Evolutionary conservation across 2,113 vertebrate genomes (phyloP).

Genomic region (Brachyhypopomus occidentalis): DNA sequence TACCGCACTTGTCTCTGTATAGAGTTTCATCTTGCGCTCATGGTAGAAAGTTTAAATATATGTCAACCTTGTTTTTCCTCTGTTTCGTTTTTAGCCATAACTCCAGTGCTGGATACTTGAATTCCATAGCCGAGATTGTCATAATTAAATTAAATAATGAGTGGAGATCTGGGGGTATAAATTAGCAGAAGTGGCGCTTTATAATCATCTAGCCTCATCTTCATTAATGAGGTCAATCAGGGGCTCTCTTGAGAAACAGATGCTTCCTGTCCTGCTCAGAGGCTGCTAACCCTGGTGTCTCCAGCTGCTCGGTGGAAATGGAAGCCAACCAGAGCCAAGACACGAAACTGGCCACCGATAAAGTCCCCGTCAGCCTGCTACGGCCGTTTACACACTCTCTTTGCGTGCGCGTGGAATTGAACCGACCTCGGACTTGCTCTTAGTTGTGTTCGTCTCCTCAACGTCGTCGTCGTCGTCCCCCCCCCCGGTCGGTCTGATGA

Average conservation of each 20-base stretch:
- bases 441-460: too few species aligned
- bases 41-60: neutral
- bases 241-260: constrained; percentile 10
- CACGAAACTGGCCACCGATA: neutral
- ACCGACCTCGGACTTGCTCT: neutral
- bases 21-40: neutral
- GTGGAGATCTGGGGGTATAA: neutral
- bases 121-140: neutral
- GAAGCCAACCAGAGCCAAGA: neutral
- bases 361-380: neutral
- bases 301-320: constrained; percentile 31
- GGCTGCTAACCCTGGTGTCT: constrained; percentile 16
- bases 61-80: neutral
- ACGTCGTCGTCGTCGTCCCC: too few species aligned
- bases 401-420: neutral
- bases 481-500: too few species aligned
- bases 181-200: neutral
- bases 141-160: neutral
- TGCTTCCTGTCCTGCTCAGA: neutral
- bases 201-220: neutral
- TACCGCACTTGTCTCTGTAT: neutral
- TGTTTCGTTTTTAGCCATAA: too few species aligned
- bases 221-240: constrained; percentile 7
- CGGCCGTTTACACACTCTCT: neutral
- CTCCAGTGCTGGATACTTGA: neutral